Evolutionary conservation across 2,113 vertebrate species (phyloP), one percentile per base, ranked within the genome.

Genomic region (Hemibagrus wyckioides): DNA sequence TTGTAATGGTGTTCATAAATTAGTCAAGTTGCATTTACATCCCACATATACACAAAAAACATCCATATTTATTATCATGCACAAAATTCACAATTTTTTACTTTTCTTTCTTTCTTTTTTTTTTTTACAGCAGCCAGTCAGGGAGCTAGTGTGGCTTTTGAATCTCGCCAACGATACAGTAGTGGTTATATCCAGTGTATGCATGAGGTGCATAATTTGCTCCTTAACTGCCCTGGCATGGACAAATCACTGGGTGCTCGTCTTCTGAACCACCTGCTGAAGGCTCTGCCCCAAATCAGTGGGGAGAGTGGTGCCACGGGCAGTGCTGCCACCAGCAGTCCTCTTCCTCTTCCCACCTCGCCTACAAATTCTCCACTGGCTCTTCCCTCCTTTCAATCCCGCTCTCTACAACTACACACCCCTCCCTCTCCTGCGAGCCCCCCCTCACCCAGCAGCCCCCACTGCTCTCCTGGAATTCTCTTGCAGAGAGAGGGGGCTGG

Each of bases 131-230:
- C 75, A 69, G 39, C 83, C 30, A 86, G 56, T 71, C 48, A 83
- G 59, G 82, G 87, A 30, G 85, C 86, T 56, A 86, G 59, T 79
- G 76, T 67, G 61, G 88, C 88, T 14, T 91, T 92, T 41, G 92
- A 93, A 67, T 92, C 92, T 21, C 92, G 87, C 44, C 92, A 93
- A 84, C 90, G 92, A 25, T 93, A 92, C 88, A 91, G 92, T 59
- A 92, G 87, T 19, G 92, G 92, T 44, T 93, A 93, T 81, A 93
- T 93, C 56, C 92, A 93, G 69, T 93, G 92, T 87, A 92, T 93
- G 90, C 92, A 93, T 1, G 92, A 93, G 91, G 92, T 93, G n/a
- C 92, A 93, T 83, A 93, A 93, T 87, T 88, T 93, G 59, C 91
- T 93, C 28, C 85, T 92, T n/a, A 92, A 84, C 87, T 93, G 91